Evolutionary conservation across 92 coral and sea anemone genomes (phyloP).

Genomic region (Zoanthus sansibaricus): DNA sequence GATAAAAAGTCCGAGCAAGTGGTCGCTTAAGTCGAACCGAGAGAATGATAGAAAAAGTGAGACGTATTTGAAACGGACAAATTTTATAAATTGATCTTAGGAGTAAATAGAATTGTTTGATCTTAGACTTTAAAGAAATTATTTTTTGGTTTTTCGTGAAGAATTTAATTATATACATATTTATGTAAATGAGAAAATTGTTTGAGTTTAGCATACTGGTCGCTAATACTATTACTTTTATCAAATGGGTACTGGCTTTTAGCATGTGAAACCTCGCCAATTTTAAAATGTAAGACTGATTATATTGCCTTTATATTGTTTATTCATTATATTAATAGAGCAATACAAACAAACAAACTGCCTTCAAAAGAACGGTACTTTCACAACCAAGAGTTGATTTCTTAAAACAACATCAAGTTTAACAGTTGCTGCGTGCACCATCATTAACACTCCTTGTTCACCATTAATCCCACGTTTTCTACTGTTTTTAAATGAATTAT

Average conservation of each 20-base stretch:
- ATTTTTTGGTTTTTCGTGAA: no score
- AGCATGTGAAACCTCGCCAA: neutral
- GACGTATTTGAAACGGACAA: no score
- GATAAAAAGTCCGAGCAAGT: no score
- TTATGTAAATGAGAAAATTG: neutral
- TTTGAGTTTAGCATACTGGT: neutral
- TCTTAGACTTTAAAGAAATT: no score
- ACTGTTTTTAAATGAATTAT: slow-evolving; percentile 23
- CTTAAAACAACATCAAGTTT: slow-evolving; percentile 28
- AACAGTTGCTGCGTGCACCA: neutral
- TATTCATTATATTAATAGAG: neutral
- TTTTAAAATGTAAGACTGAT: neutral
- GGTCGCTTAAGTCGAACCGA: no score
- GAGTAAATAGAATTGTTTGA: no score
- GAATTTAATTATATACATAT: neutral
- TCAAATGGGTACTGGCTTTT: neutral
- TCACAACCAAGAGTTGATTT: neutral
- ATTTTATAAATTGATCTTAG: no score
- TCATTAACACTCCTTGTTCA: slow-evolving; percentile 25
- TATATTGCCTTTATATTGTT: neutral
- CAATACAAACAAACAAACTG: slow-evolving; percentile 1
- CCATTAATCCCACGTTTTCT: slow-evolving; percentile 27
- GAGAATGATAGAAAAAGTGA: no score
- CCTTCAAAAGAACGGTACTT: neutral
- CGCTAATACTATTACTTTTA: slow-evolving; percentile 13